These are phyloP conservation scores for Tachypleus tridentatus DNA, from an alignment of 1,140 invertebrate genomes.

Conservation along the genomic window DNA sequence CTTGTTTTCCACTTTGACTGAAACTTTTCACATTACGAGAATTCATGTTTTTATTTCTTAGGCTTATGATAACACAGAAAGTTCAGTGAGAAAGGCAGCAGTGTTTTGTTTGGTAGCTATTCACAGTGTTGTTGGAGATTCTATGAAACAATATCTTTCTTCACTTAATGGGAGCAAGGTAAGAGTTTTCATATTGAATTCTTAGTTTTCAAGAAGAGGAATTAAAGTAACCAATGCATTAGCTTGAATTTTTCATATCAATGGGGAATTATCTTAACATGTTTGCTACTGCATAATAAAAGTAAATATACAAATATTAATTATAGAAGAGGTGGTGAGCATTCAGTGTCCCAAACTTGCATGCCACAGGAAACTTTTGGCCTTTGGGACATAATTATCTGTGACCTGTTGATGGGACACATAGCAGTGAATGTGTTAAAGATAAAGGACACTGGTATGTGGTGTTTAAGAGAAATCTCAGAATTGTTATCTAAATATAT, in stretches of 20 bases:
- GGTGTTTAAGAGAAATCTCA: no score
- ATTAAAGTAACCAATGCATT: background rate
- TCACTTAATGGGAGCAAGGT: slow-evolving; percentile 70
- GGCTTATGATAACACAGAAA: slow-evolving; percentile 76
- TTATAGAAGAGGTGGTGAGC: background rate
- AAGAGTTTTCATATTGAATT: slow-evolving; percentile 10
- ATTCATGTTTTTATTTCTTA: slow-evolving; percentile 31
- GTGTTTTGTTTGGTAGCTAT: slow-evolving; percentile 93
- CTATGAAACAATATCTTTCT: slow-evolving; percentile 60
- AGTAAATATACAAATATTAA: background rate
- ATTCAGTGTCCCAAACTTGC: background rate
- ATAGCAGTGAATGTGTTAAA: no score
- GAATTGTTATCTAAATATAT: background rate
- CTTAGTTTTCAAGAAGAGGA: background rate
- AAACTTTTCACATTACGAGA: no score
- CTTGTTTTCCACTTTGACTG: no score
- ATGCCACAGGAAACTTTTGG: background rate
- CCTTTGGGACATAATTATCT: no score
- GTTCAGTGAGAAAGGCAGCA: slow-evolving; percentile 79
- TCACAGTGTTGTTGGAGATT: slow-evolving; percentile 65
- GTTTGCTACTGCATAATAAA: background rate
- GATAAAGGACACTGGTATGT: no score
- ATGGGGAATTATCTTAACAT: background rate
- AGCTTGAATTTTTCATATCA: background rate
- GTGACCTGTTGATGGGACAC: no score